These are phyloP conservation scores for Stichodactyla helianthus DNA, from an alignment of 64 coral and sea anemone species.

Conservation along the genomic window DNA sequence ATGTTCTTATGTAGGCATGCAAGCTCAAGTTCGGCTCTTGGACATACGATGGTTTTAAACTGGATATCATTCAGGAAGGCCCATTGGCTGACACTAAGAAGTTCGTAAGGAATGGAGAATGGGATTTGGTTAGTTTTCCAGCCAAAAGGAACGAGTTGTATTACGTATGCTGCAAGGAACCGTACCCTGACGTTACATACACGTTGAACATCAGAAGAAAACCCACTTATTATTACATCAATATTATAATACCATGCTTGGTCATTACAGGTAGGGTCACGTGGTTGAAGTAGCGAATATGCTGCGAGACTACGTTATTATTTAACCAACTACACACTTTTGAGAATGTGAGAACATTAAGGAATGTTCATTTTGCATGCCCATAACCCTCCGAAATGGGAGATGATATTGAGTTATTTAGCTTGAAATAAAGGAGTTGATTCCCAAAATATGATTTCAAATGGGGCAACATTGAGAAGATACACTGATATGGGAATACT, in stretches of 20 bases:
- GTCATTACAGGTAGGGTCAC: conserved; percentile 71
- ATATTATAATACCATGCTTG: conserved; percentile 81
- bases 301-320: neutral
- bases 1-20: conserved; percentile 47
- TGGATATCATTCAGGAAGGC: conserved; percentile 57
- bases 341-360: neutral
- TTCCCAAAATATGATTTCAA: neutral
- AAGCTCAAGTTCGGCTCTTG: conserved; percentile 67
- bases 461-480: no score
- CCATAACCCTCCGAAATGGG: no score
- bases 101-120: conserved; percentile 78
- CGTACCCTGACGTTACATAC: conserved; percentile 81
- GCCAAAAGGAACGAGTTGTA: conserved; percentile 48
- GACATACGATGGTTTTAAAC: conserved; percentile 63
- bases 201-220: conserved; percentile 60
- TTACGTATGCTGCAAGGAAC: conserved; percentile 68
- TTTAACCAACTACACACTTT: neutral
- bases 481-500: no score
- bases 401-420: neutral
- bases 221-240: conserved; percentile 74
- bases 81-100: conserved; percentile 47
- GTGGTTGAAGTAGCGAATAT: neutral
- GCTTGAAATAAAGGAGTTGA: neutral
- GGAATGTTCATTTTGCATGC: no score
- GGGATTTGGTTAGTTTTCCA: conserved; percentile 59